These are phyloP conservation scores for Picathartes gymnocephalus DNA, from an alignment of 2,113 vertebrate species.

Conservation along the genomic window DNA sequence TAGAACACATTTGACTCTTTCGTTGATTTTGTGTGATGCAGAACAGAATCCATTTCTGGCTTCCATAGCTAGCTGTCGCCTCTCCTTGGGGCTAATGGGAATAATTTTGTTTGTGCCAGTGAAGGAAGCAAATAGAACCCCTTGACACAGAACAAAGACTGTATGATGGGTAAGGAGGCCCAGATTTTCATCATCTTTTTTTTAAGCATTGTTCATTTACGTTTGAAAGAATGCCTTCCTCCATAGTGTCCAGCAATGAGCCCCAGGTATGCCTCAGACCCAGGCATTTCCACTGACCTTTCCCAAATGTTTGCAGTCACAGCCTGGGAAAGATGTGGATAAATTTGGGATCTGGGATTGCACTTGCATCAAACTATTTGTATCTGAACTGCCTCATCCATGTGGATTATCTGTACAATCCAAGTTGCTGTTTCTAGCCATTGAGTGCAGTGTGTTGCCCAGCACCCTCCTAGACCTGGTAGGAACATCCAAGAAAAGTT, in stretches of 20 bases:
- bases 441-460: not conserved
- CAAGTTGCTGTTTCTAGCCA: not conserved
- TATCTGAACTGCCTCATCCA: not conserved
- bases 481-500: not conserved
- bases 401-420: not conserved
- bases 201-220: not conserved
- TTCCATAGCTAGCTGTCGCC: conserved; percentile 57
- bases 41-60: conserved; percentile 47
- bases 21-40: conserved; percentile 62
- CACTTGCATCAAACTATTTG: not conserved
- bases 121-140: conserved; percentile 58
- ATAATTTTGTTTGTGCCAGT: conserved; percentile 58
- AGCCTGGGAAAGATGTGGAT: not conserved
- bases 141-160: conserved; percentile 49
- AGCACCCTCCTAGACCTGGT: not conserved
- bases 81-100: conserved; percentile 54
- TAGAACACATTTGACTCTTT: conserved; percentile 38
- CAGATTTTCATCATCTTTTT: conserved; percentile 17
- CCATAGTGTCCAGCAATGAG: not conserved
- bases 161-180: conserved; percentile 54
- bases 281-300: not conserved
- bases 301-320: not conserved
- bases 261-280: not conserved
- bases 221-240: conserved; percentile 1
- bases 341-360: not conserved